These are phyloP conservation scores for Branchinecta lynchi DNA, from an alignment of 1,140 invertebrate genomes.

Conservation along the genomic window DNA sequence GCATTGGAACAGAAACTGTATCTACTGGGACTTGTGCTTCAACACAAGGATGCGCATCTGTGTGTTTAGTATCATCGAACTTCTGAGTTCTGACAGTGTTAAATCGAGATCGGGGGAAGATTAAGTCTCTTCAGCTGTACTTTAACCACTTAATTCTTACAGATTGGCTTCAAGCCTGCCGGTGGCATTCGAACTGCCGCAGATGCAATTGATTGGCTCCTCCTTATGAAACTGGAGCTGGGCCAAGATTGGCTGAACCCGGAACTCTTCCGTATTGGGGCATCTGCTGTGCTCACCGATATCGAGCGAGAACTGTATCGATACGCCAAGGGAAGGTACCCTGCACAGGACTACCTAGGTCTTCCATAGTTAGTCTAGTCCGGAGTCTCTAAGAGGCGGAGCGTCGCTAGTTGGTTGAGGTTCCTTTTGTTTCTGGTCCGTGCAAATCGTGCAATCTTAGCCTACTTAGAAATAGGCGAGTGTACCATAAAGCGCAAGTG, in stretches of 20 bases:
- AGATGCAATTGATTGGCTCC: conserved; percentile 74
- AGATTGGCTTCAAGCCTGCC: conserved; percentile 93
- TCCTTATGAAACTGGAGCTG: conserved; percentile 65
- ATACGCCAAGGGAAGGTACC: conserved; percentile 25
- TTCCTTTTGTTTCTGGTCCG: too few relatives aligned
- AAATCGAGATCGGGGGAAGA: too few relatives aligned
- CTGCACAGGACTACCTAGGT: conserved; percentile 26
- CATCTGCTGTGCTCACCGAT: conserved; percentile 69
- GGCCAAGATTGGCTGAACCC: conserved; percentile 72
- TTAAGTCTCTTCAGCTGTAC: conserved; percentile 13
- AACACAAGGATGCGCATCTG: too few relatives aligned
- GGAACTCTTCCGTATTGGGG: conserved; percentile 80
- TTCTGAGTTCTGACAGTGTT: too few relatives aligned
- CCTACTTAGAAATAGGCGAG: too few relatives aligned
- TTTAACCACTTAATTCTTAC: conserved; percentile 24
- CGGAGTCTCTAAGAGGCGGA: too few relatives aligned
- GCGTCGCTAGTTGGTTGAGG: too few relatives aligned
- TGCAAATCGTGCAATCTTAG: too few relatives aligned
- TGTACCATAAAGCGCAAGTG: too few relatives aligned
- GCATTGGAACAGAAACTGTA: too few relatives aligned
- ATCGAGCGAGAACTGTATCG: conserved; percentile 48
- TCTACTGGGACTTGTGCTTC: too few relatives aligned
- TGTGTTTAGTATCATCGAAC: too few relatives aligned
- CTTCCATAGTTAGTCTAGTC: conserved; percentile 22
- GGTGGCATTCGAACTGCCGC: conserved; percentile 78